Percentiles rank a stretch among this genome's conserved stretches.
Conservation (phyloP, 2,797 vertebrate genomes). For the Leptodactylus fallax region DNA sequence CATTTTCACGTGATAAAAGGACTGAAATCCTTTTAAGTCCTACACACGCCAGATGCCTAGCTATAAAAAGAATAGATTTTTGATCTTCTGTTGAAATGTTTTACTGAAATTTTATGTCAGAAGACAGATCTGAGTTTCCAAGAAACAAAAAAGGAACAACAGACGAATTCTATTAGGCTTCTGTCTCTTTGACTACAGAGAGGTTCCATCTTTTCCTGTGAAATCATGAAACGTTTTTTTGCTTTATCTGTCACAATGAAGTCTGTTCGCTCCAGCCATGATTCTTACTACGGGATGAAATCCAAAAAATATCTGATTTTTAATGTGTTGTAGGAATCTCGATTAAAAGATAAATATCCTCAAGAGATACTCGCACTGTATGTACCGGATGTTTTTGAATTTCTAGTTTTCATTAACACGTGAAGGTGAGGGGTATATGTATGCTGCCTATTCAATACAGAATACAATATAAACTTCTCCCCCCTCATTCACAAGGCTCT, state of each 20-base stretch:
- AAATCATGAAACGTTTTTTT: constrained; percentile 27
- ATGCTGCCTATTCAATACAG: too few relatives aligned
- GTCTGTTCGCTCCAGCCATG: not conserved
- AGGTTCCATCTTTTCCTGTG: constrained; percentile 28
- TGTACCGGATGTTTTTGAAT: not conserved
- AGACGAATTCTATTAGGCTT: constrained; percentile 26
- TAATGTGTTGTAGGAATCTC: not conserved
- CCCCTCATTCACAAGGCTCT: too few relatives aligned
- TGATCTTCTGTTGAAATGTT: not conserved
- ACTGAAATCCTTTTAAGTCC: not conserved
- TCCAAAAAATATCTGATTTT: not conserved
- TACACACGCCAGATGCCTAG: constrained; percentile 18
- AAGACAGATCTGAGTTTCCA: not conserved
- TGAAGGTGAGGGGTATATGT: too few relatives aligned
- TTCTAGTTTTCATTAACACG: too few relatives aligned
- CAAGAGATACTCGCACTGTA: not conserved
- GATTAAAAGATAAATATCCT: not conserved
- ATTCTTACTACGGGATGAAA: not conserved
- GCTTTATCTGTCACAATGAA: not conserved
- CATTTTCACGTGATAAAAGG: not conserved
- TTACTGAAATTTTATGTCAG: not conserved
- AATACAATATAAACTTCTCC: too few relatives aligned
- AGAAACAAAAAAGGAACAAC: not conserved
- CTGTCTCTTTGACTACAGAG: not conserved
- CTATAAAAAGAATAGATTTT: constrained; percentile 24